These are phyloP conservation scores for Tachysurus vachellii DNA, from an alignment of 2,113 vertebrate genomes.

Conservation along the genomic window DNA sequence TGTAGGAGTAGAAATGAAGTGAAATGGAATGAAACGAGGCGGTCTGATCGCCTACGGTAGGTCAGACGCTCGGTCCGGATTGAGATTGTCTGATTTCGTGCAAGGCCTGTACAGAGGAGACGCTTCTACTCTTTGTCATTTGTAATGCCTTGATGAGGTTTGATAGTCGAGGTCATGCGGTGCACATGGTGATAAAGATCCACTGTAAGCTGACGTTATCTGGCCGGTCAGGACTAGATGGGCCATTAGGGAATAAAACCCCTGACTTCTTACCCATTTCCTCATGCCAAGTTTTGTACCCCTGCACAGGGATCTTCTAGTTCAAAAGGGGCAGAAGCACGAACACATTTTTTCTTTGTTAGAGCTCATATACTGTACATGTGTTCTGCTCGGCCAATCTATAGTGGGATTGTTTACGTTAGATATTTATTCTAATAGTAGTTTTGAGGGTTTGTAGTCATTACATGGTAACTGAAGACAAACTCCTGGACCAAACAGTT, in stretches of 20 bases:
- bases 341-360: constrained; percentile 48
- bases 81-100: constrained; percentile 1
- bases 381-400: neutral
- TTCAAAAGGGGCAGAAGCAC: constrained; percentile 45
- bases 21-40: constrained; percentile 47
- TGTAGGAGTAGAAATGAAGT: constrained; percentile 55
- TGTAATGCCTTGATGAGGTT: constrained; percentile 13
- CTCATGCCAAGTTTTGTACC: constrained; percentile 54
- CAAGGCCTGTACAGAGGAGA: neutral
- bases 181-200: constrained; percentile 40
- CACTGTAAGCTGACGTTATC: constrained; percentile 27
- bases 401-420: neutral
- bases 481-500: neutral
- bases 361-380: neutral
- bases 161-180: constrained; percentile 8
- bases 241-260: constrained; percentile 3
- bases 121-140: neutral
- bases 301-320: constrained; percentile 48
- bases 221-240: constrained; percentile 13
- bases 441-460: neutral
- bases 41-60: neutral
- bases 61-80: constrained; percentile 9
- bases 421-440: neutral
- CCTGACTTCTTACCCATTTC: constrained; percentile 29
- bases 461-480: neutral